phyloP scores from a whole-genome alignment of 2,797 vertebrate species.

The Zonotrichia albicollis region DNA sequence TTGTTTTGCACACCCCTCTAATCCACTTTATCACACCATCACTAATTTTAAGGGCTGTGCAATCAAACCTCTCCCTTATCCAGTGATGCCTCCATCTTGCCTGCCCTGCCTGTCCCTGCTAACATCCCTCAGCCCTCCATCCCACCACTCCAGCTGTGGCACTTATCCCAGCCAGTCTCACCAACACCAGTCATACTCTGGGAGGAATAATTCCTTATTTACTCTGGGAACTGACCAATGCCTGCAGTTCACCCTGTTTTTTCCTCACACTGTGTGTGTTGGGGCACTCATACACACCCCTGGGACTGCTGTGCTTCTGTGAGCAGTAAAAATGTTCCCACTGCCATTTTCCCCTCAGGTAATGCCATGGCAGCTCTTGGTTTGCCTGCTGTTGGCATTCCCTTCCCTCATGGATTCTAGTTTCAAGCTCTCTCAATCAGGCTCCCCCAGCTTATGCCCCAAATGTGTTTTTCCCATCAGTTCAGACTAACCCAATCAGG shows the following conservation, averaged over 20 bases:
- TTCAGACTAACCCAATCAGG: neutral
- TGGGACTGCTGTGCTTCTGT: neutral
- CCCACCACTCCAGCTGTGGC: neutral
- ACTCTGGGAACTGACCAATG: neutral
- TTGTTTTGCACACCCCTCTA: neutral
- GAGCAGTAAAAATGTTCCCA: neutral
- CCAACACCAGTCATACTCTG: neutral
- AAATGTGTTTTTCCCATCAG: accelerated
- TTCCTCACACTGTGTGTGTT: neutral
- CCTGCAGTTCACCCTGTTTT: neutral
- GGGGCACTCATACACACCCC: neutral
- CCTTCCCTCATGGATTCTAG: neutral
- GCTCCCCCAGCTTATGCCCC: accelerated
- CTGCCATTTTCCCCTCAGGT: neutral
- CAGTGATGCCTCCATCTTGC: neutral
- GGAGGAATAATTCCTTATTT: no score
- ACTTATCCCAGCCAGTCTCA: neutral
- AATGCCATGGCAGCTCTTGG: neutral
- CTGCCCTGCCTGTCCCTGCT: neutral
- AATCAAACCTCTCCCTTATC: neutral
- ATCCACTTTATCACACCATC: neutral
- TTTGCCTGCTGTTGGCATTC: neutral
- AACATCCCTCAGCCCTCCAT: neutral
- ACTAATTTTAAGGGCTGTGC: neutral
- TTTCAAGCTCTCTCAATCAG: neutral